Evolutionary conservation across 2,797 vertebrate genomes (phyloP).

Genomic region (Myioborus melanocephalus): DNA sequence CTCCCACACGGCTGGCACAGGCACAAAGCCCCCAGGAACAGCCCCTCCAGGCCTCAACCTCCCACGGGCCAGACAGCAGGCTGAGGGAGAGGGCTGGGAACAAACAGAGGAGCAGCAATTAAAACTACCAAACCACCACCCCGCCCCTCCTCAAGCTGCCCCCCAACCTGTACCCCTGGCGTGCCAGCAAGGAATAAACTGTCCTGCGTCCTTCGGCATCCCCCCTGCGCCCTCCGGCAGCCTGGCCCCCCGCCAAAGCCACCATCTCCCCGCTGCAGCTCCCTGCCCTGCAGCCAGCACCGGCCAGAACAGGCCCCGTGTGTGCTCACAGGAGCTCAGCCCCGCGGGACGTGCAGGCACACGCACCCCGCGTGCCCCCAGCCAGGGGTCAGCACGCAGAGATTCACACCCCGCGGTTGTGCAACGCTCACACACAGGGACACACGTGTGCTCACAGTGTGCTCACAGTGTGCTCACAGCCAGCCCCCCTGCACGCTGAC

Average conservation of each 20-base stretch:
- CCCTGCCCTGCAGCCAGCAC: constrained; percentile 74
- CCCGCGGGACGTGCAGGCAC: not conserved
- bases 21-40: not conserved
- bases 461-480: not conserved
- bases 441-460: not conserved
- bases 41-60: not conserved
- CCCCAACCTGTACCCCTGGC: not conserved
- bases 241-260: constrained; percentile 82
- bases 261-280: constrained; percentile 83
- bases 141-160: not conserved
- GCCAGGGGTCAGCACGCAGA: fast-evolving
- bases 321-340: not conserved
- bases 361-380: not conserved
- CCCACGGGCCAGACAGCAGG: not conserved
- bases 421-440: not conserved
- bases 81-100: not conserved
- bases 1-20: not conserved
- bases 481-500: not conserved
- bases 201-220: constrained; percentile 57
- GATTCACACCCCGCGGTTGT: fast-evolving
- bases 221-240: constrained; percentile 68
- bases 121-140: not conserved
- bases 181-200: constrained; percentile 44
- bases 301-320: not conserved
- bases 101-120: not conserved